Evolutionary conservation across 2,797 vertebrate species (phyloP).

Genomic region (Aphelocoma californica): DNA sequence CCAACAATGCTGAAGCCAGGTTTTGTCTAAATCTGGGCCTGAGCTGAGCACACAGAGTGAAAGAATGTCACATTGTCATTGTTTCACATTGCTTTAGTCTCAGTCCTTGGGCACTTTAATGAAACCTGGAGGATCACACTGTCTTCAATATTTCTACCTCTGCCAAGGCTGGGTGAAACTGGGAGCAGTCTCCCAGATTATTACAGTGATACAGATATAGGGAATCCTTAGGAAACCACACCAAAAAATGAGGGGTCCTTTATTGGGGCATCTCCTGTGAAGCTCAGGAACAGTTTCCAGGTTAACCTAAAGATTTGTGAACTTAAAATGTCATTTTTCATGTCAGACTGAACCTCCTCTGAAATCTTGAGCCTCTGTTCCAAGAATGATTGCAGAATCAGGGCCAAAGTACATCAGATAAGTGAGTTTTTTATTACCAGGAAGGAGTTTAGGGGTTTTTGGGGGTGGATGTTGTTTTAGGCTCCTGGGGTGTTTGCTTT

Average conservation of each 20-base stretch:
- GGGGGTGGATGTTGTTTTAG: neutral
- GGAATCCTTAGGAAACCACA: neutral
- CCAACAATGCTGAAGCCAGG: neutral
- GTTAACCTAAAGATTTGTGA: neutral
- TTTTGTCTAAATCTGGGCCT: neutral
- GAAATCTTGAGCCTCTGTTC: neutral
- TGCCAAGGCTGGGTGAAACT: neutral
- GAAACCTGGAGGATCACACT: neutral
- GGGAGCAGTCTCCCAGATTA: neutral
- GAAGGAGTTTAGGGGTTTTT: neutral
- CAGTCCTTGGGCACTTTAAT: neutral
- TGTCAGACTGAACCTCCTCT: neutral
- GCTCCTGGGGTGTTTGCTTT: neutral
- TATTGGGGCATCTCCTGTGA: neutral
- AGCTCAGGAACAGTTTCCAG: neutral
- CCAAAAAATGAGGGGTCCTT: neutral
- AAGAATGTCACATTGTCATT: fast-evolving
- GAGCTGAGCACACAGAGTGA: neutral
- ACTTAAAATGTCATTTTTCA: neutral
- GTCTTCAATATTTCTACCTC: neutral
- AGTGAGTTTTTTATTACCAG: neutral
- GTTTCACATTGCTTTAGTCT: neutral
- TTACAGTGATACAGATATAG: neutral
- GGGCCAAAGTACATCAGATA: conserved; percentile 24
- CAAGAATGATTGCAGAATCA: neutral